Conservation (phyloP, 2,888 invertebrate species). For the Stenodema calcarata region DNA sequence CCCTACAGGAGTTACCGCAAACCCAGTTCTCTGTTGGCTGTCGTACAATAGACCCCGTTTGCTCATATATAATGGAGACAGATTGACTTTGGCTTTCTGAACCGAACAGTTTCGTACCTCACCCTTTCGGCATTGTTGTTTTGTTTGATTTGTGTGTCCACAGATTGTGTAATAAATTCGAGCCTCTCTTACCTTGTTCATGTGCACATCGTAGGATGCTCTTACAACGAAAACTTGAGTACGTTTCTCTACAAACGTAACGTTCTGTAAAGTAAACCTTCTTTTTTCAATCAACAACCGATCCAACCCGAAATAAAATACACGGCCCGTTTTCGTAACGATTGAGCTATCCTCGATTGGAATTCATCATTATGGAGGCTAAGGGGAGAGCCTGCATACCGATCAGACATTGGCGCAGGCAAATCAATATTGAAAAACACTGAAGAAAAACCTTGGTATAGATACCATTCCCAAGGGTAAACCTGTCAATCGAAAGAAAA, state of each 20-base stretch:
- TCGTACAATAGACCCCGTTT: conserved; percentile 1
- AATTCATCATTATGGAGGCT: not conserved
- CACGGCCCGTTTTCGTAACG: too few relatives aligned
- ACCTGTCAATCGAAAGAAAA: too few relatives aligned
- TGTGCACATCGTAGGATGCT: not conserved
- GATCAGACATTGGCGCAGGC: too few relatives aligned
- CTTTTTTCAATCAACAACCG: too few relatives aligned
- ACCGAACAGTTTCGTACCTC: not conserved
- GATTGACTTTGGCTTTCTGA: conserved; percentile 11
- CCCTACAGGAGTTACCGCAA: not conserved
- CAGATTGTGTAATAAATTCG: not conserved
- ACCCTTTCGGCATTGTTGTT: not conserved
- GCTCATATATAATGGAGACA: conserved; percentile 23
- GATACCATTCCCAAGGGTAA: too few relatives aligned
- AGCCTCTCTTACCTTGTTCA: not conserved
- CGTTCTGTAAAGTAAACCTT: too few relatives aligned
- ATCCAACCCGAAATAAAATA: too few relatives aligned
- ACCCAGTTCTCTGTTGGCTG: conserved; percentile 3
- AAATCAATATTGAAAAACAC: too few relatives aligned
- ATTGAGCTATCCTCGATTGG: not conserved
- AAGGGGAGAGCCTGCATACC: too few relatives aligned
- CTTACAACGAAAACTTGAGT: not conserved
- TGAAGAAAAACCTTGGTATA: too few relatives aligned
- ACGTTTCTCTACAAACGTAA: too few relatives aligned
- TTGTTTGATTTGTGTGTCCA: not conserved